Conservation (phyloP, 2,113 vertebrate genomes). For the Amphiprion percula region DNA sequence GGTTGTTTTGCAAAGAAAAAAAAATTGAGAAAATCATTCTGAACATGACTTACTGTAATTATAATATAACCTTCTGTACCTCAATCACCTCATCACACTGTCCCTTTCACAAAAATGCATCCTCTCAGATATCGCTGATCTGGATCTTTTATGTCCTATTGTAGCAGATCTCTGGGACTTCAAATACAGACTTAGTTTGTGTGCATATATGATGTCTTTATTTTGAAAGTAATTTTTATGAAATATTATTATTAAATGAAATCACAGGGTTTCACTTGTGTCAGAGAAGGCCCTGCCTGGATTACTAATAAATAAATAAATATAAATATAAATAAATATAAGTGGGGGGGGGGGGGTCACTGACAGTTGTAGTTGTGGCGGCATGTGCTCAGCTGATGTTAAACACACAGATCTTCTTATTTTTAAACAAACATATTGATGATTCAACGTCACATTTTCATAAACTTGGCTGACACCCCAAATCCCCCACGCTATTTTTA, state of each 20-base stretch:
- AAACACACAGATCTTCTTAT: neutral
- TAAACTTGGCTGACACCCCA: constrained; percentile 72
- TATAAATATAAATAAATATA: neutral
- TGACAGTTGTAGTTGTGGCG: neutral
- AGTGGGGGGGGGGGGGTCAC: too few relatives aligned
- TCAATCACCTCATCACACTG: neutral
- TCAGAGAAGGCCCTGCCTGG: neutral
- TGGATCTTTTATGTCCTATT: constrained; percentile 24
- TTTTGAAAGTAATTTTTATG: too few relatives aligned
- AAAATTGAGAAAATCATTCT: too few relatives aligned
- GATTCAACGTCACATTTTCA: constrained; percentile 50
- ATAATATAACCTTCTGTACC: neutral
- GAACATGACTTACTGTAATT: too few relatives aligned
- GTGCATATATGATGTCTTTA: neutral
- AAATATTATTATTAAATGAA: too few relatives aligned
- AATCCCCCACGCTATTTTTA: constrained; percentile 79
- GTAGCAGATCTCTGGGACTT: constrained; percentile 70
- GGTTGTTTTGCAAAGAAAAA: neutral
- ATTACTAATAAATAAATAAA: neutral
- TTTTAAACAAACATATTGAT: constrained; percentile 26
- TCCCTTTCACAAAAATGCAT: neutral
- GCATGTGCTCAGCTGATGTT: neutral
- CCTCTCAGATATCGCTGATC: neutral
- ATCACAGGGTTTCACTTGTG: neutral
- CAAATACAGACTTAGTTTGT: constrained; percentile 23